Percentiles rank a stretch among this genome's conserved stretches.
phyloP scores from a whole-genome alignment of 2,888 invertebrate genomes.

The Lycaena phlaeas region DNA sequence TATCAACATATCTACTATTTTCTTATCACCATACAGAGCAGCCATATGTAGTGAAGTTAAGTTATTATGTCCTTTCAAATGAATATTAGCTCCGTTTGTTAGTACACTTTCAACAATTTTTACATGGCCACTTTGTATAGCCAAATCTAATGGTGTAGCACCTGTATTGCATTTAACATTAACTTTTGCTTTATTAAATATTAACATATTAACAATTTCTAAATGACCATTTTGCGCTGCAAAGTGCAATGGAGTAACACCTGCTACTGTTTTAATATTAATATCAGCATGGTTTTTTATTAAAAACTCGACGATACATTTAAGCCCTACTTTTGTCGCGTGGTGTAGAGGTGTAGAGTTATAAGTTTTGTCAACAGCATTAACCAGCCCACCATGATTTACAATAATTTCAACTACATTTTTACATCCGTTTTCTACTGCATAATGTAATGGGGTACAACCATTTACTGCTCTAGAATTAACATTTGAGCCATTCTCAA shows the following conservation, averaged over 20 bases:
- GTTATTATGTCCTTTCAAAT: not conserved
- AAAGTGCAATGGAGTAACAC: not conserved
- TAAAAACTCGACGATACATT: not conserved
- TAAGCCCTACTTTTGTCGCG: not conserved
- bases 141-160: not conserved
- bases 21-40: not conserved
- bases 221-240: not conserved
- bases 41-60: not conserved
- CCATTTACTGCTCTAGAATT: not conserved
- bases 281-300: not conserved
- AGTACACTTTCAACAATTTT: not conserved
- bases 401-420: not conserved
- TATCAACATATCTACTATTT: not conserved
- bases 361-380: not conserved
- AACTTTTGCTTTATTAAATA: not conserved
- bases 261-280: not conserved
- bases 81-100: not conserved
- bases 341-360: not conserved
- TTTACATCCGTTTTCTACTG: not conserved
- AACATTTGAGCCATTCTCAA: not conserved
- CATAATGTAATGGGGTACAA: slow-evolving; percentile 1
- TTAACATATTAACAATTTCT: not conserved
- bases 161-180: not conserved
- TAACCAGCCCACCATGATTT: not conserved
- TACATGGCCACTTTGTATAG: not conserved